Evolutionary conservation across 2,888 invertebrate species (phyloP), one percentile per base, ranked within the genome.

Genomic region (Oithona nana): DNA sequence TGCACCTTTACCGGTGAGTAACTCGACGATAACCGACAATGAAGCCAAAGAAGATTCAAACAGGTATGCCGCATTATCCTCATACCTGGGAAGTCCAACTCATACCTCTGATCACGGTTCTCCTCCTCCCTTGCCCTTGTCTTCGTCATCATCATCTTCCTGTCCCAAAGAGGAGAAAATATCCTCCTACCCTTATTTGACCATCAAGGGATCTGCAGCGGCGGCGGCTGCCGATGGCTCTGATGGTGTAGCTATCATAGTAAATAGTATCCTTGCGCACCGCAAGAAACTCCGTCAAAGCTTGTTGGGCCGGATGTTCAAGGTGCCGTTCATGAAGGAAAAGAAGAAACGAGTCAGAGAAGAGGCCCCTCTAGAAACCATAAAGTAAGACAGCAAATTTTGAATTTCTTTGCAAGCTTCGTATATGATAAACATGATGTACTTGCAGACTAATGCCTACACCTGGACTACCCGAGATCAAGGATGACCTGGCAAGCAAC

Each of bases 381-480:
- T 56, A 13, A 20, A 28, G 13, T 24, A 26, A n/a, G 28, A 11
- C 16, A 52, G n/a, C 8, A n/a, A n/a, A n/a, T 26, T 22, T 6
- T 13, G 13, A 13, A 56, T 39, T 16, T 39, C 39, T 39, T 39
- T 39, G 39, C 39, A 6, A 24, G 52, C 20, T 6, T 52, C 52
- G 8, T n/a, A 11, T 16, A n/a, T 24, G 22, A 24, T 20, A 13
- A 52, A 26, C 26, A 26, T 24, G 13, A 4, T 56, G 56, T 20
- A 11, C 39, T 39, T 39, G 39, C 16, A 39, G 39, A 16, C 56
- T 62, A 11, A 56, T 62, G 30, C 56, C 31, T 11, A 62, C 62
- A 1, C 62, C 62, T 8, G 62, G 62, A 22, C 56, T 62, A 8
- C 56, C 62, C 3, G 22, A 28, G 24, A 48, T 60, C 16, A 60